These are phyloP conservation scores for Lycopodina hypogea DNA, from an alignment of 37 sponge, comb jelly and placozoan species.

Conservation along the genomic window DNA sequence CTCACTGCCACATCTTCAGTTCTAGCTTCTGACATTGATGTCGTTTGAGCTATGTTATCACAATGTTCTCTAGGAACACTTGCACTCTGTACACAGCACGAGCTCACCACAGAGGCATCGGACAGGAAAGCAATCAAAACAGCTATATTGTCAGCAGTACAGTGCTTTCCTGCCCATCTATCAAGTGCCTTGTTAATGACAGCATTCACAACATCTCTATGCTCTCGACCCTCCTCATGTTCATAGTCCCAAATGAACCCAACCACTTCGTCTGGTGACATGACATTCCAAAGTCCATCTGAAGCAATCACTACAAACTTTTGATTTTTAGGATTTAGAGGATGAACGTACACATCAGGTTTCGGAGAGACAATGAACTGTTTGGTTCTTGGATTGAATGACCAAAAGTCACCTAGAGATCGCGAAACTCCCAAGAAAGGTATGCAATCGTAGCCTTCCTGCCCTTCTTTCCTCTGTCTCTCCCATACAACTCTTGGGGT, in stretches of 20 bases:
- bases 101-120: background rate
- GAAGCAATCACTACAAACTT: slow-evolving; percentile 78
- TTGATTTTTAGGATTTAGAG: slow-evolving; percentile 46
- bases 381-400: slow-evolving; percentile 55
- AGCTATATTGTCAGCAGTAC: slow-evolving; percentile 81
- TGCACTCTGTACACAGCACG: no score
- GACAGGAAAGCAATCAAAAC: slow-evolving; percentile 72
- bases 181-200: slow-evolving; percentile 68
- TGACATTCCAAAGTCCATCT: slow-evolving; percentile 89
- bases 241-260: slow-evolving; percentile 56
- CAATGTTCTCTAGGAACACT: no score
- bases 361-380: slow-evolving; percentile 83
- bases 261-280: slow-evolving; percentile 73
- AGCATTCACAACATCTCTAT: slow-evolving; percentile 57
- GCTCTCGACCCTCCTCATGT: slow-evolving; percentile 18
- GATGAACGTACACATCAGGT: slow-evolving; percentile 75
- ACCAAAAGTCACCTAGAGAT: slow-evolving; percentile 94
- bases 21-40: no score
- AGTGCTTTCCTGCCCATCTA: slow-evolving; percentile 53
- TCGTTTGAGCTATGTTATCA: no score
- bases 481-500: slow-evolving; percentile 89
- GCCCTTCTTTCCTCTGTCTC: slow-evolving; percentile 29
- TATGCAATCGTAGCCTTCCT: slow-evolving; percentile 49
- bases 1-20: no score
- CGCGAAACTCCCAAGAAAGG: slow-evolving; percentile 94